phyloP scores from a whole-genome alignment of 2,888 invertebrate genomes.

The Amphipoea lucens region DNA sequence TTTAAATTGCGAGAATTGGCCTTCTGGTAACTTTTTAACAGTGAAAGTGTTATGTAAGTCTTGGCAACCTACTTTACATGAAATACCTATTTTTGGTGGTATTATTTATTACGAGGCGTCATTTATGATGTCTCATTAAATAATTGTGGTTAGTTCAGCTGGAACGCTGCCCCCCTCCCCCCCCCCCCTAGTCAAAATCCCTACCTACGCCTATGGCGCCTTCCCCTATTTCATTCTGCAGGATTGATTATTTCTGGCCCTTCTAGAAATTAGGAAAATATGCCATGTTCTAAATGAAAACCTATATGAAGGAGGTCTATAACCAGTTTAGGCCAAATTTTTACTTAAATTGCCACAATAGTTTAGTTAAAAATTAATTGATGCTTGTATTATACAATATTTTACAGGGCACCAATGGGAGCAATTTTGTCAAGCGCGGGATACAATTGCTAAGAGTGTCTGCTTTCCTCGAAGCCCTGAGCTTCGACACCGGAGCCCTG shows the following conservation, averaged over 20 bases:
- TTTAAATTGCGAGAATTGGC: too few relatives aligned
- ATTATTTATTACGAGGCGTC: not conserved
- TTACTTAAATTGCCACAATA: not conserved
- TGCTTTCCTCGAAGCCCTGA: conserved; percentile 75
- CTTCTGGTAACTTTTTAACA: too few relatives aligned
- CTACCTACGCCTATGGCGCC: not conserved
- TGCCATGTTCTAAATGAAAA: not conserved
- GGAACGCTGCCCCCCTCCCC: not conserved
- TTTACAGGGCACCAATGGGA: conserved; percentile 81
- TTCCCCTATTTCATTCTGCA: not conserved
- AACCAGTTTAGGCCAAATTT: too few relatives aligned
- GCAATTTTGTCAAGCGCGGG: conserved; percentile 82
- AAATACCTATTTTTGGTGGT: too few relatives aligned
- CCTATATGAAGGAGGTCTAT: not conserved
- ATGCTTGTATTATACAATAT: conserved; percentile 6
- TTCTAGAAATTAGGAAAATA: not conserved
- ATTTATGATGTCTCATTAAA: not conserved
- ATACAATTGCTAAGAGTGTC: conserved; percentile 78
- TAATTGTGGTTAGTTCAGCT: not conserved
- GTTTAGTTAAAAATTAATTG: not conserved
- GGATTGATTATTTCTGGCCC: not conserved
- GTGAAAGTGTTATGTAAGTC: too few relatives aligned
- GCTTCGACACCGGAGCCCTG: conserved; percentile 67
- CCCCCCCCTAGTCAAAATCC: not conserved
- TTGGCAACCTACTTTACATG: too few relatives aligned